Conservation (phyloP, 2,888 invertebrate genomes). For the Stegana nigrithorax region DNA sequence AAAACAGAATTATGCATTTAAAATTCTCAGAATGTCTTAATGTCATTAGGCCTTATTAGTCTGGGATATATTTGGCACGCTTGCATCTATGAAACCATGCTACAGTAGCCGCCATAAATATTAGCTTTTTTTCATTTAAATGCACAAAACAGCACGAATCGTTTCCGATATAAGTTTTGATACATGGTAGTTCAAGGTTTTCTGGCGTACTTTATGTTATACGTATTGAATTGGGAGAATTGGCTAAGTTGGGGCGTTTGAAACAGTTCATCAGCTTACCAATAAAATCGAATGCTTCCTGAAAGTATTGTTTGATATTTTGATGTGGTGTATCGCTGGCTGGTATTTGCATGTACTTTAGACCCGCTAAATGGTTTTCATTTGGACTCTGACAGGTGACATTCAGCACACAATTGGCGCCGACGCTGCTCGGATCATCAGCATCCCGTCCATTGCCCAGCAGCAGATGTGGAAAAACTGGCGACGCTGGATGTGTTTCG, state of each 20-base stretch:
- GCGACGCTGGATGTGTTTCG: conserved; percentile 80
- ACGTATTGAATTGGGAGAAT: no score
- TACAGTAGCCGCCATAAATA: no score
- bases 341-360: conserved; percentile 81
- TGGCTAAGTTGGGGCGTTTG: not conserved
- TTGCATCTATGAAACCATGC: no score
- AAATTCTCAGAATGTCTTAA: not conserved
- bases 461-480: conserved; percentile 83
- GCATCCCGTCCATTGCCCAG: conserved; percentile 87
- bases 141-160: no score
- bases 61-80: no score
- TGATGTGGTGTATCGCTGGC: conserved; percentile 86
- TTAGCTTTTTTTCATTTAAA: no score
- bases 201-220: no score
- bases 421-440: conserved; percentile 77
- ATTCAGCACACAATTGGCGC: conserved; percentile 83
- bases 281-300: conserved; percentile 87
- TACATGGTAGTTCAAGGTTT: no score
- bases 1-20: no score
- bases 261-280: conserved; percentile 78
- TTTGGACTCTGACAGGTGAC: conserved; percentile 81
- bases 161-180: no score
- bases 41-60: no score
- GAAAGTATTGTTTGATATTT: conserved; percentile 89
- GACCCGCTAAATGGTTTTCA: conserved; percentile 76